A percentile compares a stretch with the other conserved stretches of the same genome.
phyloP scores from a whole-genome alignment of 2,113 vertebrate species.

The Lophotis ruficrista region DNA sequence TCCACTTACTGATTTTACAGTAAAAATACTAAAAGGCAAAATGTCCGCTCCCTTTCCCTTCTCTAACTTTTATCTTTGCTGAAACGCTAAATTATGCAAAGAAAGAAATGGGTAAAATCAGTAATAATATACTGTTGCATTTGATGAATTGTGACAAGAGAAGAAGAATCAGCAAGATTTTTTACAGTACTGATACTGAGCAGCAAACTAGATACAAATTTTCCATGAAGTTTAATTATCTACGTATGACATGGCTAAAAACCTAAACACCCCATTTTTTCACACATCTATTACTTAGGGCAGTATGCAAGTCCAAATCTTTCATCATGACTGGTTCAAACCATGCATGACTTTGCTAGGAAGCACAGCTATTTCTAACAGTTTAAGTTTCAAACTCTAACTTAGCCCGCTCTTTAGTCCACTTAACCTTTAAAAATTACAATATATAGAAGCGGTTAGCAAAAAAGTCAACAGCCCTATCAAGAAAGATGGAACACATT shows the following conservation, averaged over 20 bases:
- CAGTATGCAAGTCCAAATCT: neutral
- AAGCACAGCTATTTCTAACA: neutral
- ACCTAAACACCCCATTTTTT: neutral
- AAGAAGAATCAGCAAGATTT: neutral
- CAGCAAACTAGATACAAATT: neutral
- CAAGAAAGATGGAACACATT: neutral
- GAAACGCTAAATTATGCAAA: neutral
- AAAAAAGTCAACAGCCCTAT: neutral
- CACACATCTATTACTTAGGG: neutral
- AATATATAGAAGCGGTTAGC: neutral
- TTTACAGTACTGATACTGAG: neutral
- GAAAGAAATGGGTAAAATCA: neutral
- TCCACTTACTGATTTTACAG: neutral
- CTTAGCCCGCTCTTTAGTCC: neutral
- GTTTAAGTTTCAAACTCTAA: neutral
- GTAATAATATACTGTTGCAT: neutral
- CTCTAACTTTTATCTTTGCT: neutral
- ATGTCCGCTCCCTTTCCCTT: neutral
- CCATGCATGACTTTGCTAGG: neutral
- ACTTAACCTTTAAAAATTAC: neutral
- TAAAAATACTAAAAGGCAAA: neutral
- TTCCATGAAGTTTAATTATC: neutral
- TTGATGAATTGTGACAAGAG: neutral
- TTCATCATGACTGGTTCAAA: neutral
- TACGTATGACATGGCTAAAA: neutral